A percentile compares a stretch with the other conserved stretches of the same genome.
Evolutionary conservation across 2,888 invertebrate species (phyloP).

Genomic region (Archips xylosteana): DNA sequence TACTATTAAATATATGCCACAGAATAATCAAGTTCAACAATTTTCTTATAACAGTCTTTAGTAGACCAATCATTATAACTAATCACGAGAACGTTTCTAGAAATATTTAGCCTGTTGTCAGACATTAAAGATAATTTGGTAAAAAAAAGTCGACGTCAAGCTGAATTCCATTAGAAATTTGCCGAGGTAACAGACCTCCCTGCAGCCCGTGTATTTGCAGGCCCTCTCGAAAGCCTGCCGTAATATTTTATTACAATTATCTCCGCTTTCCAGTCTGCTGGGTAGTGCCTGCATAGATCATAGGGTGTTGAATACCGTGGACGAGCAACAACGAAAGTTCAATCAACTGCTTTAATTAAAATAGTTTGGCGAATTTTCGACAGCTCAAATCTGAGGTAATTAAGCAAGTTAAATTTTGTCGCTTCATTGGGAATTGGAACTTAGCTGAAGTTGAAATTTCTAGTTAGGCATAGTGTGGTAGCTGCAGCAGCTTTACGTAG

Average conservation of each 20-base stretch:
- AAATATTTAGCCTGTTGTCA: not conserved
- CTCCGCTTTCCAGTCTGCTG: constrained; percentile 61
- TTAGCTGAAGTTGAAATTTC: not conserved
- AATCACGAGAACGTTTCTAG: not conserved
- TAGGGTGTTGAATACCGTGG: constrained; percentile 20
- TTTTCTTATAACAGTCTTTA: too few species aligned
- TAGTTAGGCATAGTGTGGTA: not conserved
- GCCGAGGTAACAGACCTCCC: constrained; percentile 34
- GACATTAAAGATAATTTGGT: not conserved
- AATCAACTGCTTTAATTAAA: constrained; percentile 38
- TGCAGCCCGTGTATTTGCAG: constrained; percentile 20
- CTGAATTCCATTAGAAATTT: constrained; percentile 18
- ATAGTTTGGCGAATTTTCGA: constrained; percentile 36
- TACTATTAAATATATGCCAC: not conserved
- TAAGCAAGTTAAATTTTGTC: not conserved
- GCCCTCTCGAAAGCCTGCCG: constrained; percentile 23
- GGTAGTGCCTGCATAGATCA: constrained; percentile 47
- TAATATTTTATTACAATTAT: constrained; percentile 56
- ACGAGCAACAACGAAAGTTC: constrained; percentile 29
- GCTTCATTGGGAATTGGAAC: not conserved
- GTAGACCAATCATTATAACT: too few species aligned
- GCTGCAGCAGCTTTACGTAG: too few species aligned
- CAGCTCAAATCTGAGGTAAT: constrained; percentile 23
- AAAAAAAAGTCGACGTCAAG: not conserved
- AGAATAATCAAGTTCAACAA: too few species aligned